phyloP scores from a whole-genome alignment of 2,888 invertebrate species.

The Vannuccia rotundouncinata region DNA sequence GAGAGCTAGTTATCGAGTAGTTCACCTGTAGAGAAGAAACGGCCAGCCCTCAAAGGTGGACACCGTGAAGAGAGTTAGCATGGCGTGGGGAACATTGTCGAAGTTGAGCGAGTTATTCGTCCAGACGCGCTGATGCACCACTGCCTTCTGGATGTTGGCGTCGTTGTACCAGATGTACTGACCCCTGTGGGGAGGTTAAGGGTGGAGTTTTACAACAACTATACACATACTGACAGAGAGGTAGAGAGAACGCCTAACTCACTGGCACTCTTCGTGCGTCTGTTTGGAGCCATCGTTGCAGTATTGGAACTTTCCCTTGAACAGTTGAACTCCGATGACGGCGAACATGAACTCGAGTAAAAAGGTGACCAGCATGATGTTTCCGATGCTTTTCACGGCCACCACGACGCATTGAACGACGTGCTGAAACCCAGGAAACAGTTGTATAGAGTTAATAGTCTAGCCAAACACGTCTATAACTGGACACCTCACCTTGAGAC shows the following conservation, averaged over 20 bases:
- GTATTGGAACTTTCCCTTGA: slow-evolving; percentile 94
- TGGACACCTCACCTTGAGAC: slow-evolving; percentile 92
- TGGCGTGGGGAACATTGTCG: slow-evolving; percentile 94
- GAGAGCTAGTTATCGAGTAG: no score
- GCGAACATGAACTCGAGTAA: slow-evolving; percentile 99
- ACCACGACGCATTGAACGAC: slow-evolving; percentile 98
- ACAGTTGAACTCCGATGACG: slow-evolving; percentile 96
- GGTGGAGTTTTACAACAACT: not conserved
- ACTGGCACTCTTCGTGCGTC: slow-evolving; percentile 79
- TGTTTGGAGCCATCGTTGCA: slow-evolving; percentile 92
- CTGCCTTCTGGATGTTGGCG: slow-evolving; percentile 70
- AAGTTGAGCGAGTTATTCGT: slow-evolving; percentile 84
- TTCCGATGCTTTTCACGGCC: slow-evolving; percentile 93
- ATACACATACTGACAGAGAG: no score
- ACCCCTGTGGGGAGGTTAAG: no score
- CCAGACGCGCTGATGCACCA: slow-evolving; percentile 72
- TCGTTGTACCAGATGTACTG: slow-evolving; percentile 82
- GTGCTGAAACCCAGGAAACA: slow-evolving; percentile 65
- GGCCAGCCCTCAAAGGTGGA: slow-evolving; percentile 99
- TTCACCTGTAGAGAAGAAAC: slow-evolving; percentile 62
- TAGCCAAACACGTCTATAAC: no score
- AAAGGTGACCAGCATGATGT: slow-evolving; percentile 96
- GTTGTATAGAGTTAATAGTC: no score
- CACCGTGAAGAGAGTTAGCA: slow-evolving; percentile 96
- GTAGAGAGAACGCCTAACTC: no score